Evolutionary conservation across 23 tunicate species (phyloP), one percentile per base, ranked within the genome.

Genomic region (Pegea sp.): DNA sequence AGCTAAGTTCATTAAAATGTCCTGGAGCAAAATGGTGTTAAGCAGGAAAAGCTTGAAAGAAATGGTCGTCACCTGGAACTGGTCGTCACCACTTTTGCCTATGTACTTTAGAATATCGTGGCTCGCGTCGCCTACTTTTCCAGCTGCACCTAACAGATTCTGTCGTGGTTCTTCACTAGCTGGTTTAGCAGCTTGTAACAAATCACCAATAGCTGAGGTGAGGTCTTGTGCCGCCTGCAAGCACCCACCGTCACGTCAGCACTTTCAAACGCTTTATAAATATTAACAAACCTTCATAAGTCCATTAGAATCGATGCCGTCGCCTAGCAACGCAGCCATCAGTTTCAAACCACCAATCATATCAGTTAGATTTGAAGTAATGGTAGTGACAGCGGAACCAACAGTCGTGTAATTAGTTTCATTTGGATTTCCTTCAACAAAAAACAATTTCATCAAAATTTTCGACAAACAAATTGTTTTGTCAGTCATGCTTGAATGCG

Each of bases 211-310:
- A 16, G 99, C 99, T 20, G 91, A 70, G 3, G 91, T 68, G 13
- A 91, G 64, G 33, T 91, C 99, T n/a, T 93, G 51, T 4, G 99
- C 99, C 11, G 99, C 99, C 84, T 91, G 30, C 7, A n/a, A n/a
- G n/a, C n/a, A n/a, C n/a, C n/a, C n/a, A n/a, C n/a, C n/a, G n/a
- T n/a, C n/a, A n/a, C n/a, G n/a, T n/a, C n/a, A n/a, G n/a, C n/a
- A n/a, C n/a, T n/a, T n/a, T n/a, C n/a, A n/a, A n/a, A n/a, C n/a
- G 7, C 7, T 18, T 6, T 13, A 13, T 50, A 6, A 50, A 20
- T 13, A 50, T 13, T 11, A 50, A 13, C 56, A 50, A 50, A 84
- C 95, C 95, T 67, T 62, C 81, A 91, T 58, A 27, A 91, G 49
- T 23, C 60, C 58, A 28, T 69, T 78, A 0, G 70, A 62, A 54